These are phyloP conservation scores for Pseudomyrmex sp. DNA, from an alignment of 1,140 invertebrate species.

Conservation along the genomic window DNA sequence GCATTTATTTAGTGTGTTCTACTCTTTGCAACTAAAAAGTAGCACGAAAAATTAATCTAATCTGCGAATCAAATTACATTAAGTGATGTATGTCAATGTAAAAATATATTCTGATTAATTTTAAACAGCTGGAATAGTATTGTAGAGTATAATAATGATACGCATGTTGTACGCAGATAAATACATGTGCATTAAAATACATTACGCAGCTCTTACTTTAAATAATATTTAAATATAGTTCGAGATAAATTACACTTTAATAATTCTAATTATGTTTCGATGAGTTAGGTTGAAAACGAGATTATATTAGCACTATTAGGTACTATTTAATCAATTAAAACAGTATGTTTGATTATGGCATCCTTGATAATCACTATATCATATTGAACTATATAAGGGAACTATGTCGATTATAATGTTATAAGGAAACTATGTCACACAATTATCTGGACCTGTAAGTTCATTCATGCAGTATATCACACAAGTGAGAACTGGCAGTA, in stretches of 20 bases:
- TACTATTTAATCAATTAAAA: constrained; percentile 30
- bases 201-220: not conserved
- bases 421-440: constrained; percentile 9
- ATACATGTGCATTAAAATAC: constrained; percentile 36
- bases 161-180: constrained; percentile 34
- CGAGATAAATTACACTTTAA: constrained; percentile 20
- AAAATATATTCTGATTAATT: not conserved
- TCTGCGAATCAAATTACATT: constrained; percentile 40
- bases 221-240: not conserved
- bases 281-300: not conserved
- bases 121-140: no score
- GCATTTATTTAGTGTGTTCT: constrained; percentile 63
- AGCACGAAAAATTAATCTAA: constrained; percentile 8
- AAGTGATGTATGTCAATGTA: not conserved
- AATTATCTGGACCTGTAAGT: constrained; percentile 38
- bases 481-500: constrained; percentile 18
- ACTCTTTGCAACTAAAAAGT: constrained; percentile 39
- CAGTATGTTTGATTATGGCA: constrained; percentile 5
- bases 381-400: constrained; percentile 34
- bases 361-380: constrained; percentile 18
- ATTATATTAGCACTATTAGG: not conserved
- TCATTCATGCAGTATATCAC: constrained; percentile 36
- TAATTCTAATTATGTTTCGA: not conserved
- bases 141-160: constrained; percentile 22
- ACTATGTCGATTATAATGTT: not conserved